phyloP scores from a whole-genome alignment of 2,797 vertebrate genomes.

The Phoebastria nigripes region DNA sequence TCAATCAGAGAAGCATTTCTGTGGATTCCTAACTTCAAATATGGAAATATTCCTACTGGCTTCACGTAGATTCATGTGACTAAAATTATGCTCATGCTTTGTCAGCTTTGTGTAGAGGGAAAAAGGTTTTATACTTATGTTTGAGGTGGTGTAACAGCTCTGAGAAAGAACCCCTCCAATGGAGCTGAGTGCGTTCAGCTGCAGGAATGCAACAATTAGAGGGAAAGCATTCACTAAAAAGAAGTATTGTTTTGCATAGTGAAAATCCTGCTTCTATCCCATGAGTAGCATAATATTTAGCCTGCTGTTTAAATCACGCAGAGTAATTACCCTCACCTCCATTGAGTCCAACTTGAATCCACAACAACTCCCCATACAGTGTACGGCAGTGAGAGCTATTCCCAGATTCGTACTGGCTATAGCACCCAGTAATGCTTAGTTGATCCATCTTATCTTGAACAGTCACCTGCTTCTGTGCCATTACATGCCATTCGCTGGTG shows the following conservation, averaged over 20 bases:
- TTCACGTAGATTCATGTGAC: not conserved
- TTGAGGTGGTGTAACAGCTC: not conserved
- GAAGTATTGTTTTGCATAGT: not conserved
- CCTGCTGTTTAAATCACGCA: not conserved
- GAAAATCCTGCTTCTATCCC: not conserved
- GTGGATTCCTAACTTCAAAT: not conserved
- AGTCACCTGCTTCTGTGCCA: constrained; percentile 80
- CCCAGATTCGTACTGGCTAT: constrained; percentile 72
- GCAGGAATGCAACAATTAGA: not conserved
- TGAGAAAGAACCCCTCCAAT: not conserved
- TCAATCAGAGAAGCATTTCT: not conserved
- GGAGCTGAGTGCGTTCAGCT: not conserved
- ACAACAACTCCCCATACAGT: constrained; percentile 71
- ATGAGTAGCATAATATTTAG: not conserved
- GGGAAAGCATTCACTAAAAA: not conserved
- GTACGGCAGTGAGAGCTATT: constrained; percentile 74
- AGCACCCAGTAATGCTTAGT: constrained; percentile 78
- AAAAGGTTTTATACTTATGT: not conserved
- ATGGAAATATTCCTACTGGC: not conserved
- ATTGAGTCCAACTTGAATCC: constrained; percentile 80
- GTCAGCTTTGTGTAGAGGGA: not conserved
- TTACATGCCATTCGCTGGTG: constrained; percentile 90
- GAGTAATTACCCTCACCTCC: constrained; percentile 74
- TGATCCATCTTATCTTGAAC: constrained; percentile 77
- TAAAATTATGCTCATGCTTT: not conserved